Conservation (phyloP, 2,888 invertebrate species). For the Tiliacea citrago region DNA sequence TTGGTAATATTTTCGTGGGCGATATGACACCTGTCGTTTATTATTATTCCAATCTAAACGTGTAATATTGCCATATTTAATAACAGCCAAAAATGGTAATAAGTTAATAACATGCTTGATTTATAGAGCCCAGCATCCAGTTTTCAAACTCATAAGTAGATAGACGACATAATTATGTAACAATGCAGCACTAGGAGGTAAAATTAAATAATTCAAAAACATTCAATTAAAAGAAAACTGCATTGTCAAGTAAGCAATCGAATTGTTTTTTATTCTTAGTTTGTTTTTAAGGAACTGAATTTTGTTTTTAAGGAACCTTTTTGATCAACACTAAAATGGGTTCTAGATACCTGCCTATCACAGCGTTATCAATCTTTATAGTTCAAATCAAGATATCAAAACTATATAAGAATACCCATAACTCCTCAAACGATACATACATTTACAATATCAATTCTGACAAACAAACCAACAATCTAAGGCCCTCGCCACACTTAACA, state of each 20-base stretch:
- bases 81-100: conserved; percentile 49
- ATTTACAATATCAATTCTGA: conserved; percentile 45
- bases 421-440: conserved; percentile 44
- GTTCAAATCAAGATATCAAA: neutral
- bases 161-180: neutral
- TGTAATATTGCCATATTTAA: conserved; percentile 32
- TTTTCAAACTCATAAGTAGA: conserved; percentile 1
- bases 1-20: conserved; percentile 47
- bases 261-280: too few species aligned
- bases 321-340: neutral
- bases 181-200: neutral
- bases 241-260: neutral
- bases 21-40: conserved; percentile 49
- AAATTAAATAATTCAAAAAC: too few species aligned
- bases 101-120: conserved; percentile 29
- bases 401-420: conserved; percentile 5
- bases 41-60: conserved; percentile 40
- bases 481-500: conserved; percentile 60
- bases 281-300: too few species aligned
- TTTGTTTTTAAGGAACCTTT: too few species aligned
- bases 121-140: conserved; percentile 10
- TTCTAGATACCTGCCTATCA: neutral
- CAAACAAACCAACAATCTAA: conserved; percentile 48
- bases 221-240: neutral
- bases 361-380: neutral